These are phyloP conservation scores for Epizoanthus ramosus DNA, from an alignment of 92 coral and sea anemone species.

Conservation along the genomic window DNA sequence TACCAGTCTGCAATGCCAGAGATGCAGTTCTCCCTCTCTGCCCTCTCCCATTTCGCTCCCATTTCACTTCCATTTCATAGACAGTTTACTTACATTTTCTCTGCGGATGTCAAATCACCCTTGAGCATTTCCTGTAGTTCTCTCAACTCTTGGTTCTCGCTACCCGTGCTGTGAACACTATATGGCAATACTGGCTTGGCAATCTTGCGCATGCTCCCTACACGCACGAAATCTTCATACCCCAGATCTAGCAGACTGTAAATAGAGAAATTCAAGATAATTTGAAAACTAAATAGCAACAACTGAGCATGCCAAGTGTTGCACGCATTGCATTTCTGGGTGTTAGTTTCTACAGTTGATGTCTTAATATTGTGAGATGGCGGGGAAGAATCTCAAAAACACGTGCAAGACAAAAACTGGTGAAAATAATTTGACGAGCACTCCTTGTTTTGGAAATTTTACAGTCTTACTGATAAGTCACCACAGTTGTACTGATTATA, in stretches of 20 bases:
- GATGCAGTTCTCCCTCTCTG: neutral
- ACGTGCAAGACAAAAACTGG: too few species aligned
- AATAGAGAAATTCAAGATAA: neutral
- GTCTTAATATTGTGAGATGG: too few species aligned
- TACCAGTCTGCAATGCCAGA: neutral
- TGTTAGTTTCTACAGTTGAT: too few species aligned
- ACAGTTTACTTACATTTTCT: conserved; percentile 66
- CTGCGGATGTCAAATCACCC: conserved; percentile 73
- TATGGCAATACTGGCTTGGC: conserved; percentile 92
- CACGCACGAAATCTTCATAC: conserved; percentile 95
- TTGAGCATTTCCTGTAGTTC: conserved; percentile 89
- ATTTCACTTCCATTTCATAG: neutral
- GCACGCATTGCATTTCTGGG: too few species aligned
- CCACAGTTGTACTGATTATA: too few species aligned
- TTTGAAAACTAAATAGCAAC: neutral
- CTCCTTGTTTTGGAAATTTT: too few species aligned
- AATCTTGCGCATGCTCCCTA: conserved; percentile 96
- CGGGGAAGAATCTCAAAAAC: too few species aligned
- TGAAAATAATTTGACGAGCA: too few species aligned
- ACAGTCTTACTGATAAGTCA: too few species aligned
- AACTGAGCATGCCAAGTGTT: too few species aligned
- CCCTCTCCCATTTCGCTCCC: neutral
- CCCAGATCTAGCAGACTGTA: conserved; percentile 86
- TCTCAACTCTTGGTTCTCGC: conserved; percentile 80
- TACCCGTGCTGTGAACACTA: conserved; percentile 91